Percentiles rank a stretch among this genome's conserved stretches.
phyloP scores from a whole-genome alignment of 2,113 vertebrate genomes.

The Sander lucioperca region DNA sequence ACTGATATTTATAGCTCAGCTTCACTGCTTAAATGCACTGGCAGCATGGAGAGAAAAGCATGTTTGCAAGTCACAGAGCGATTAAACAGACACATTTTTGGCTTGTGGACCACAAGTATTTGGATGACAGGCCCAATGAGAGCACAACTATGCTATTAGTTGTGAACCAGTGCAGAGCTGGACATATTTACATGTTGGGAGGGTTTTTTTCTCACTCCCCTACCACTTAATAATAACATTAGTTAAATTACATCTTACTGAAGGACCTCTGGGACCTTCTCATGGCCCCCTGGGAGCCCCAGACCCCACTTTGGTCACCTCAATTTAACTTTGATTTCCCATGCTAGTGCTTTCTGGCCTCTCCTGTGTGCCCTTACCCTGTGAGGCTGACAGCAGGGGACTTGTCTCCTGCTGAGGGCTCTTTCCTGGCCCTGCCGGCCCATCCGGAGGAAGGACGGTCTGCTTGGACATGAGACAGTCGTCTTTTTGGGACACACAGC shows the following conservation, averaged over 20 bases:
- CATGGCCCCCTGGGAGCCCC: neutral
- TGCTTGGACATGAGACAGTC: constrained; percentile 95
- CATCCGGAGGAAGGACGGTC: constrained; percentile 86
- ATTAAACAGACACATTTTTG: neutral
- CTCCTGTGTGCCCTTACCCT: constrained; percentile 83
- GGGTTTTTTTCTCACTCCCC: neutral
- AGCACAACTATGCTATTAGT: neutral
- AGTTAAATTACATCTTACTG: neutral
- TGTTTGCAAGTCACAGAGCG: neutral
- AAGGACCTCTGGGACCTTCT: neutral
- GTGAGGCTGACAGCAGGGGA: constrained; percentile 82
- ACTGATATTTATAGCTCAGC: constrained; percentile 35
- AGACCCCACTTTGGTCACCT: neutral
- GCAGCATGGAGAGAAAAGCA: neutral
- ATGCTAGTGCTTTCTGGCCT: neutral
- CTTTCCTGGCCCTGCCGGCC: constrained; percentile 87
- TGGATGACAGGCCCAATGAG: neutral
- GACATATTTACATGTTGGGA: neutral
- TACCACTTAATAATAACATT: neutral
- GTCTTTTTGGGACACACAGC: constrained; percentile 72
- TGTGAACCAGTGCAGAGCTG: neutral
- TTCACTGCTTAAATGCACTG: neutral
- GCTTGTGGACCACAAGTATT: neutral
- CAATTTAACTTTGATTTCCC: neutral
- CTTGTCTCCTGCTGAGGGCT: constrained; percentile 83